Percentiles rank a stretch among this genome's conserved stretches.
Evolutionary conservation across 1,140 invertebrate species (phyloP).

Genomic region (Sitodiplosis mosellana): DNA sequence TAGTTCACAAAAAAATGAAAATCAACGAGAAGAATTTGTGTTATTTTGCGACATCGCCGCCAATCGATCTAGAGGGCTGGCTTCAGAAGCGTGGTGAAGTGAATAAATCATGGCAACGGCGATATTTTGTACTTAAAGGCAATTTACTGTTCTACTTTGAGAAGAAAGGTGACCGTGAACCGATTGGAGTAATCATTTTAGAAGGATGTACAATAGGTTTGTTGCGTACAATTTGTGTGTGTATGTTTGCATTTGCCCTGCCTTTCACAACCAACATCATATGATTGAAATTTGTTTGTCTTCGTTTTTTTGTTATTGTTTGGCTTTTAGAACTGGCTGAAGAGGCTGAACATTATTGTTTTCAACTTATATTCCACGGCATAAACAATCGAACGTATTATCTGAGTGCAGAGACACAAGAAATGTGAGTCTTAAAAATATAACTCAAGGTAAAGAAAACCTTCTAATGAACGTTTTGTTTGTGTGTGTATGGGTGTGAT

Average conservation of each 20-base stretch:
- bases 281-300: not conserved
- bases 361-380: slow-evolving; percentile 87
- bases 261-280: no score
- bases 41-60: slow-evolving; percentile 67
- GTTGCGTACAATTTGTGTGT: no score
- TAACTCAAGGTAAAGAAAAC: no score
- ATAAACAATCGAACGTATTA: slow-evolving; percentile 66
- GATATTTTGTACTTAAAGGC: slow-evolving; percentile 90
- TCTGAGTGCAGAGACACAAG: slow-evolving; percentile 66
- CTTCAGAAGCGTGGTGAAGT: slow-evolving; percentile 72
- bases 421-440: slow-evolving; percentile 26
- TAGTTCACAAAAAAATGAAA: slow-evolving; percentile 61
- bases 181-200: slow-evolving; percentile 70
- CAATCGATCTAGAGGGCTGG: slow-evolving; percentile 55
- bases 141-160: slow-evolving; percentile 95
- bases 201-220: slow-evolving; percentile 85
- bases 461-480: no score
- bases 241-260: no score
- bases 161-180: slow-evolving; percentile 78
- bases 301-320: slow-evolving; percentile 3
- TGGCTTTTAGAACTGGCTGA: slow-evolving; percentile 49
- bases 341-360: slow-evolving; percentile 74
- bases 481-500: no score
- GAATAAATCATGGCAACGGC: slow-evolving; percentile 74
- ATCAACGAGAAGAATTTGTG: slow-evolving; percentile 76